Evolutionary conservation across 2,888 invertebrate genomes (phyloP).

Genomic region (Philaethria dido): DNA sequence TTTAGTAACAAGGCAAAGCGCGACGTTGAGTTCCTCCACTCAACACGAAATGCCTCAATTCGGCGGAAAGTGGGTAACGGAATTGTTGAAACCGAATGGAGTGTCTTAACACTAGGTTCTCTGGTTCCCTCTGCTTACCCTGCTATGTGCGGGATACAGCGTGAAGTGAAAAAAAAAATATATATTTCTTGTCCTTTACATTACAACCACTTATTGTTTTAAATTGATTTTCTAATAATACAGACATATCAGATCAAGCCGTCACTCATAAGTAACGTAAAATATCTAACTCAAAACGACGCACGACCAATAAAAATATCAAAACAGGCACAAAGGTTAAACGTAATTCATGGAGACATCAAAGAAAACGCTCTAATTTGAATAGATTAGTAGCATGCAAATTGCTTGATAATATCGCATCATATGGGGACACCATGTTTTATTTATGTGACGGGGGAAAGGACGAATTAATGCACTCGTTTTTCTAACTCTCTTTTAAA

Average conservation of each 20-base stretch:
- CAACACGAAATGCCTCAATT: too few species aligned
- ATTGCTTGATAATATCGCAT: slow-evolving; percentile 70
- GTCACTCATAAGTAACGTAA: slow-evolving; percentile 30
- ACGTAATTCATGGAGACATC: slow-evolving; percentile 59
- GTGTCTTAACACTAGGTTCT: too few species aligned
- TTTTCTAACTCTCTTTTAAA: slow-evolving; percentile 19
- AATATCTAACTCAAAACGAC: slow-evolving; percentile 27
- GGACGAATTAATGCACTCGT: slow-evolving; percentile 37
- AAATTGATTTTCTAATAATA: slow-evolving; percentile 15
- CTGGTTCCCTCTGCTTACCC: too few species aligned
- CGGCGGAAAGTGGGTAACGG: too few species aligned
- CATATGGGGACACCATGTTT: slow-evolving; percentile 59
- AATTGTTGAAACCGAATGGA: too few species aligned
- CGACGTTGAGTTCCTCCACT: too few species aligned
- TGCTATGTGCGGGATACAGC: too few species aligned
- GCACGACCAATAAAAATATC: slow-evolving; percentile 50
- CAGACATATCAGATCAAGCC: slow-evolving; percentile 25
- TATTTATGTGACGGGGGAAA: slow-evolving; percentile 59
- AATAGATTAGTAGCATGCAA: slow-evolving; percentile 73
- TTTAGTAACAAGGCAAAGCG: too few species aligned
- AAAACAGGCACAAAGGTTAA: slow-evolving; percentile 62
- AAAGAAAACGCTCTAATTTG: slow-evolving; percentile 63
- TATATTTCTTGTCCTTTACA: background rate
- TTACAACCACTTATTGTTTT: slow-evolving; percentile 1
- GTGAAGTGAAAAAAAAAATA: too few species aligned